Evolutionary conservation across 2,797 vertebrate species (phyloP).

Genomic region (Sebastes steindachneri): DNA sequence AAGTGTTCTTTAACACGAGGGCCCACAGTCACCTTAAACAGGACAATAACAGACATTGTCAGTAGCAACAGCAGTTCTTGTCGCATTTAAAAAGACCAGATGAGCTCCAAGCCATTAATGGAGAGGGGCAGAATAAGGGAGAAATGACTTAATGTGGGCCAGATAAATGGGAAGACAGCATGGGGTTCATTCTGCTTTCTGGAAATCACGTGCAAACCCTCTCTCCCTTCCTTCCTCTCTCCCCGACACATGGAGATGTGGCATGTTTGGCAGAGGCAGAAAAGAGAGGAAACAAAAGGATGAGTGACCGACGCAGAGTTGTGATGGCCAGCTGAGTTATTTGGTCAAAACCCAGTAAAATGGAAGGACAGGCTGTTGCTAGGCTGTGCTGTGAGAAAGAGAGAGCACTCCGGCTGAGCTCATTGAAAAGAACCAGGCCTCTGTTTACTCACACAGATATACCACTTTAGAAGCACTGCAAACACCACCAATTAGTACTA

Average conservation of each 20-base stretch:
- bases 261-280: slow-evolving; percentile 77
- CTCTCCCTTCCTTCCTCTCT: slow-evolving; percentile 68
- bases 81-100: slow-evolving; percentile 23
- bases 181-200: slow-evolving; percentile 60
- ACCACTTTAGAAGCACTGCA: slow-evolving; percentile 65
- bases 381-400: slow-evolving; percentile 71
- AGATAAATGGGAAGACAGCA: slow-evolving; percentile 65
- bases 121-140: slow-evolving; percentile 9
- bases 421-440: slow-evolving; percentile 72
- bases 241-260: slow-evolving; percentile 70
- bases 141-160: slow-evolving; percentile 69
- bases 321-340: slow-evolving; percentile 78
- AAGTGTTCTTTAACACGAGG: neutral
- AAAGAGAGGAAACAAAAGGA: slow-evolving; percentile 75
- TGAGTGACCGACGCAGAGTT: slow-evolving; percentile 71
- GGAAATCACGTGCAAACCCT: slow-evolving; percentile 60
- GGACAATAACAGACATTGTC: slow-evolving; percentile 14
- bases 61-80: neutral
- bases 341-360: slow-evolving; percentile 79
- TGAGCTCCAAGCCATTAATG: slow-evolving; percentile 32
- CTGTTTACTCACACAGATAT: slow-evolving; percentile 78
- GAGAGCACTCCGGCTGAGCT: slow-evolving; percentile 70
- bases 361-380: slow-evolving; percentile 75
- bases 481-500: slow-evolving; percentile 79
- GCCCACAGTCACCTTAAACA: neutral